Evolutionary conservation across 2,113 vertebrate species (phyloP).

Genomic region (Bubo bubo): DNA sequence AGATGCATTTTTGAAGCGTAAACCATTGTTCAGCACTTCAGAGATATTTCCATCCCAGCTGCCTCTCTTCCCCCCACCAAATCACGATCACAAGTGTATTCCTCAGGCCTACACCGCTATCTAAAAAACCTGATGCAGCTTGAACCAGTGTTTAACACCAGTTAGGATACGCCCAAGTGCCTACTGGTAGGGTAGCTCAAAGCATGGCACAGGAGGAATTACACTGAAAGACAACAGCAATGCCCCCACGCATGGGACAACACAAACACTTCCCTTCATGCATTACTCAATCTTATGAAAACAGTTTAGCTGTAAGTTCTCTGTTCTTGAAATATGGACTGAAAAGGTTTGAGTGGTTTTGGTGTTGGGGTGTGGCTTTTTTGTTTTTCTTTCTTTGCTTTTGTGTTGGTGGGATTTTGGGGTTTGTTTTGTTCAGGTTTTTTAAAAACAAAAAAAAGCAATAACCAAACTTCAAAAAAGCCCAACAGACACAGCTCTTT

Average conservation of each 20-base stretch:
- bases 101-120: neutral
- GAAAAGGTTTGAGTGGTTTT: neutral
- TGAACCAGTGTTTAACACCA: neutral
- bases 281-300: neutral
- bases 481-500: neutral
- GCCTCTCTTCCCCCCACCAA: neutral
- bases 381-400: neutral
- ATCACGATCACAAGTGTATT: neutral
- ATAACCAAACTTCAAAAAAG: neutral
- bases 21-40: neutral
- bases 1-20: neutral
- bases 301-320: neutral
- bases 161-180: neutral
- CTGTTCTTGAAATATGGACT: neutral
- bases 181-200: neutral
- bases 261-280: neutral
- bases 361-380: neutral
- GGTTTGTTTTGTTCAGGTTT: neutral
- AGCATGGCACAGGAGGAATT: neutral
- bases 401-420: neutral
- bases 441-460: neutral
- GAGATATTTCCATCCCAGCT: neutral
- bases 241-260: neutral
- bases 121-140: neutral
- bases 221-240: neutral